Conservation (phyloP, 2,888 invertebrate genomes). For the Steinernema scapterisci region DNA sequence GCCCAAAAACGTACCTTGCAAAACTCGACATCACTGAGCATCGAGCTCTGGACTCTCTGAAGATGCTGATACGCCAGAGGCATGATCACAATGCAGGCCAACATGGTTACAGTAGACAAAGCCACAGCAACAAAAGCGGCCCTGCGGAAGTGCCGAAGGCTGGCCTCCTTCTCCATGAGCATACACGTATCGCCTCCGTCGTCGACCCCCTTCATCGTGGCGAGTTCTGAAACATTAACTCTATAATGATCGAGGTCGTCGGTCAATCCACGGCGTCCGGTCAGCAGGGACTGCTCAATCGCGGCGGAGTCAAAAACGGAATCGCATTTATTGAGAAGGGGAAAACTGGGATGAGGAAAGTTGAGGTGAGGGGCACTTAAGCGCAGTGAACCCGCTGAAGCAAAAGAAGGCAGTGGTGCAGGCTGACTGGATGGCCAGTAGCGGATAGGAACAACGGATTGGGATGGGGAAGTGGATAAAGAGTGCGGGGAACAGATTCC, state of each 20-base stretch:
- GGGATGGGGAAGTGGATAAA: background rate
- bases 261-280: slow-evolving; percentile 4
- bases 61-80: slow-evolving; percentile 66
- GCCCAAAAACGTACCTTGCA: slow-evolving; percentile 52
- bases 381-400: too few relatives aligned
- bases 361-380: too few relatives aligned
- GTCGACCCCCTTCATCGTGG: slow-evolving; percentile 27
- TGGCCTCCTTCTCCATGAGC: slow-evolving; percentile 42
- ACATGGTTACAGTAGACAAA: slow-evolving; percentile 64
- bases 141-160: slow-evolving; percentile 47
- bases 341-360: too few relatives aligned
- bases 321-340: too few relatives aligned
- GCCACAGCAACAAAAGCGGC: slow-evolving; percentile 64
- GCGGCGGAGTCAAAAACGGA: background rate
- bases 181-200: slow-evolving; percentile 28
- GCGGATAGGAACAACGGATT: too few relatives aligned
- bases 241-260: slow-evolving; percentile 1
- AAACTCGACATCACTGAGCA: slow-evolving; percentile 61
- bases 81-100: slow-evolving; percentile 62
- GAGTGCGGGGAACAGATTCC: background rate
- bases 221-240: slow-evolving; percentile 15
- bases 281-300: background rate
- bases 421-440: too few relatives aligned
- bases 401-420: too few relatives aligned
- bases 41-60: slow-evolving; percentile 59